Evolutionary conservation across 1,140 invertebrate species (phyloP).

Genomic region (Aphis craccivora): DNA sequence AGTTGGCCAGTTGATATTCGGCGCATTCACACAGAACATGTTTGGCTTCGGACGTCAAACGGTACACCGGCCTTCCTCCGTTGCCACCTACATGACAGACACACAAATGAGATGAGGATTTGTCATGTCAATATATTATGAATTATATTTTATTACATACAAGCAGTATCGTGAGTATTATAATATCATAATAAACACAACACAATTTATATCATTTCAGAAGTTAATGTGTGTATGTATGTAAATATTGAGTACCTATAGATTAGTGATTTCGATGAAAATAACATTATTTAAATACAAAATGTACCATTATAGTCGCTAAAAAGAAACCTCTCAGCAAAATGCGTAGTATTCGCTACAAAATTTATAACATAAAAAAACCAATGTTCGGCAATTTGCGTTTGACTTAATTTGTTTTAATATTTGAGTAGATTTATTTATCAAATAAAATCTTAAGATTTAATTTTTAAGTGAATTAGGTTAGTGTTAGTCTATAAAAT

Average conservation of each 20-base stretch:
- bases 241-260: no score
- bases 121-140: background rate
- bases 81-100: background rate
- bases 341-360: no score
- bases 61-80: constrained; percentile 59
- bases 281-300: background rate
- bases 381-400: background rate
- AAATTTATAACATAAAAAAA: background rate
- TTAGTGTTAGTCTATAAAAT: no score
- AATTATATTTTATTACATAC: background rate
- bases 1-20: constrained; percentile 63
- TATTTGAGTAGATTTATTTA: background rate
- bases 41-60: constrained; percentile 59
- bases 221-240: background rate
- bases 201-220: background rate
- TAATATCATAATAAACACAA: background rate
- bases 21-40: constrained; percentile 63
- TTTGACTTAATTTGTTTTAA: background rate
- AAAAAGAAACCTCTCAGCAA: no score
- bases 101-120: background rate
- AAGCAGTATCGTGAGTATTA: background rate
- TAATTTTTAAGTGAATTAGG: no score
- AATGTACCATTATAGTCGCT: no score
- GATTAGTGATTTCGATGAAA: background rate
- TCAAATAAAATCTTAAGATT: no score